Percentiles rank a stretch among this genome's conserved stretches.
phyloP scores from a whole-genome alignment of 2,113 vertebrate genomes.

The Butorides virescens region DNA sequence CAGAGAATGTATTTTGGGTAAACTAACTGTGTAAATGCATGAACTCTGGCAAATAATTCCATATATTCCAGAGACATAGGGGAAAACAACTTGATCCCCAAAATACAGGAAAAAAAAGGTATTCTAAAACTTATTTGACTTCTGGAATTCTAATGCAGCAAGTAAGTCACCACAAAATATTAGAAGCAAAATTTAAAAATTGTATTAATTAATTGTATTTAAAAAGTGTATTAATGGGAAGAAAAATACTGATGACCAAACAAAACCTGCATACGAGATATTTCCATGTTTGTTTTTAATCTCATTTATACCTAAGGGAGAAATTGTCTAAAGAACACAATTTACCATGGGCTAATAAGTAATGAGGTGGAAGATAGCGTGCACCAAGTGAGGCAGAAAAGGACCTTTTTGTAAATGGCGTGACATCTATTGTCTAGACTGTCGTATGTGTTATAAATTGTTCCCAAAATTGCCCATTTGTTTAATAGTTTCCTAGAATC shows the following conservation, averaged over 20 bases:
- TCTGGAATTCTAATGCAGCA: background rate
- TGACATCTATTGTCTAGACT: background rate
- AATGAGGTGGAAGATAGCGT: background rate
- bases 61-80: background rate
- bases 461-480: constrained; percentile 5
- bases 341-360: background rate
- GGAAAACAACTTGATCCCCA: background rate
- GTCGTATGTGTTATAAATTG: background rate
- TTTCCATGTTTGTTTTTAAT: background rate
- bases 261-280: fast-evolving
- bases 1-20: background rate
- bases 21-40: background rate
- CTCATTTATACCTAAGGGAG: background rate
- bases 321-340: background rate
- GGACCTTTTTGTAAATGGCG: background rate
- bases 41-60: background rate
- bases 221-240: background rate
- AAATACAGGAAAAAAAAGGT: background rate
- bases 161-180: background rate
- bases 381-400: background rate
- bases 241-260: background rate
- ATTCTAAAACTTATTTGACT: background rate
- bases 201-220: no score
- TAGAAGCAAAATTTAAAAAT: background rate
- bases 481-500: constrained; percentile 55